Percentiles rank a stretch among this genome's conserved stretches.
These are phyloP conservation scores for Vesta saturnalis DNA, from an alignment of 2,888 invertebrate genomes.

Conservation along the genomic window DNA sequence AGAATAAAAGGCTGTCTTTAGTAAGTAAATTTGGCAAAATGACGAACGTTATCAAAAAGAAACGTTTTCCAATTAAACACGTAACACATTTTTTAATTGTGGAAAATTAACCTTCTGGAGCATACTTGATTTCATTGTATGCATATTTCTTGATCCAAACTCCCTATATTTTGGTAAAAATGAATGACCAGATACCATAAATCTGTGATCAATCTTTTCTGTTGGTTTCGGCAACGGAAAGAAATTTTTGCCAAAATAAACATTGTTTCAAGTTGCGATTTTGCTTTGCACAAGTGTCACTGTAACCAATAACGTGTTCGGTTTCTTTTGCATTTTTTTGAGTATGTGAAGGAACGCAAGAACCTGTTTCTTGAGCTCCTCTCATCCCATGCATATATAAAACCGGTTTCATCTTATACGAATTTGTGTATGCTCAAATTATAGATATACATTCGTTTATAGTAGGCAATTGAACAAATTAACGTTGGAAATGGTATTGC, in stretches of 20 bases:
- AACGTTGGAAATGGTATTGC: constrained; percentile 42
- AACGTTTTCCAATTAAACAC: too few relatives aligned
- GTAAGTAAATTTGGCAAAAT: too few relatives aligned
- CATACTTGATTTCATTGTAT: background rate
- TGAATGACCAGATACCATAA: constrained; percentile 25
- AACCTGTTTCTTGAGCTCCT: constrained; percentile 45
- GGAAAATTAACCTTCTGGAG: constrained; percentile 1
- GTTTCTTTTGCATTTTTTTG: background rate
- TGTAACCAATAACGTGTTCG: constrained; percentile 19
- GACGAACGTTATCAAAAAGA: too few relatives aligned
- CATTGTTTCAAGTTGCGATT: constrained; percentile 24
- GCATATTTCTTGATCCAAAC: constrained; percentile 25
- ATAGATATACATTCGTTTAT: constrained; percentile 41
- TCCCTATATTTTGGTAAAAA: constrained; percentile 26
- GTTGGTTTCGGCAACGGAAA: constrained; percentile 8
- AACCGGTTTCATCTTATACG: constrained; percentile 43
- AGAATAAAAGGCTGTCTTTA: too few relatives aligned
- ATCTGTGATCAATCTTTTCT: constrained; percentile 25
- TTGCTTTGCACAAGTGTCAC: constrained; percentile 24
- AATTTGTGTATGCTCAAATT: constrained; percentile 42
- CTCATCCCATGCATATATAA: constrained; percentile 51
- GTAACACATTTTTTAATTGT: constrained; percentile 2
- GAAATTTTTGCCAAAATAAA: constrained; percentile 15
- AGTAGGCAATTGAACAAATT: constrained; percentile 47
- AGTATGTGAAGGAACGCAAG: constrained; percentile 23